These are phyloP conservation scores for Cephalopholis sonnerati DNA, from an alignment of 2,113 vertebrate genomes.

Conservation along the genomic window DNA sequence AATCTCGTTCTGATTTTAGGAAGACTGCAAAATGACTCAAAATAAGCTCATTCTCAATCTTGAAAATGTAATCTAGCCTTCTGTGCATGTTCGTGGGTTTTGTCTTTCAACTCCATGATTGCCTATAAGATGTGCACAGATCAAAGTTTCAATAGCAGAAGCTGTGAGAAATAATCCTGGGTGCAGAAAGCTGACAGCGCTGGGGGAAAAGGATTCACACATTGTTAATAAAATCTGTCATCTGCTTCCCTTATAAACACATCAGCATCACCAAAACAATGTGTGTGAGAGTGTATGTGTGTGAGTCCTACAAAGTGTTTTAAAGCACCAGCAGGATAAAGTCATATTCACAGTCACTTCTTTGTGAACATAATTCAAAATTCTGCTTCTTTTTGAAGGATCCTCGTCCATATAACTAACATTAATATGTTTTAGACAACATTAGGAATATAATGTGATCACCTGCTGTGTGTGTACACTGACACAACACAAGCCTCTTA, in stretches of 20 bases:
- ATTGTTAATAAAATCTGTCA: background rate
- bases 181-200: background rate
- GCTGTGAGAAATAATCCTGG: background rate
- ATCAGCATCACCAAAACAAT: background rate
- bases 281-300: background rate
- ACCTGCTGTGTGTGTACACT: background rate
- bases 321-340: too few species aligned
- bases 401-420: background rate
- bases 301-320: too few species aligned
- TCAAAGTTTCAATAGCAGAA: background rate
- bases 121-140: background rate
- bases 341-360: background rate
- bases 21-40: background rate
- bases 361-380: background rate
- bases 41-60: background rate
- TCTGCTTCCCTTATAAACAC: background rate
- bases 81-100: background rate
- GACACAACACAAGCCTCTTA: background rate
- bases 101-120: background rate
- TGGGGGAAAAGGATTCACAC: background rate
- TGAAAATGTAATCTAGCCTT: background rate
- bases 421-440: background rate
- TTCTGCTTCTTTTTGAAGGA: background rate
- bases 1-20: too few species aligned
- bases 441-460: accelerated